phyloP scores from a whole-genome alignment of 2,888 invertebrate species.

The Melipona bicolor region DNA sequence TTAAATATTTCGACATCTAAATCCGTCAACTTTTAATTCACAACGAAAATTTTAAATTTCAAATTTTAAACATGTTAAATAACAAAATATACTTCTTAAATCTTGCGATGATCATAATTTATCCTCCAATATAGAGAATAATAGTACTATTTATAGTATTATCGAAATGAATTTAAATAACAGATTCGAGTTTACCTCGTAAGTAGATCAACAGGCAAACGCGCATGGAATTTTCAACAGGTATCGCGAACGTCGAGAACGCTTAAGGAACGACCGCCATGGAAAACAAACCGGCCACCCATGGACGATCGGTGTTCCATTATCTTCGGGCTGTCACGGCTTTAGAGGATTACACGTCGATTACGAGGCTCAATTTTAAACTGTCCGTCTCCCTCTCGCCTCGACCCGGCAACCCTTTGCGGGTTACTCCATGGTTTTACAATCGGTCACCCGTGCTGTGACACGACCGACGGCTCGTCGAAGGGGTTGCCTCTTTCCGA shows the following conservation, averaged over 20 bases:
- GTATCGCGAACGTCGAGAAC: conserved; percentile 6
- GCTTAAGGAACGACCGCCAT: conserved; percentile 44
- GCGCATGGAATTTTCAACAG: background rate
- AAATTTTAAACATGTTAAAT: too few species aligned
- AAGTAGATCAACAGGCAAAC: background rate
- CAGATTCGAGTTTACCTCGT: background rate
- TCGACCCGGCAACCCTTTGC: conserved; percentile 75
- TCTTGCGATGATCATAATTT: background rate
- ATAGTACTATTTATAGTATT: too few species aligned
- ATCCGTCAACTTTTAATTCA: background rate
- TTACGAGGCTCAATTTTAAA: conserved; percentile 84
- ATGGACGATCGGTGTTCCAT: conserved; percentile 61
- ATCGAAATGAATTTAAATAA: background rate
- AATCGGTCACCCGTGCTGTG: conserved; percentile 84
- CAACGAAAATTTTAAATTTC: too few species aligned
- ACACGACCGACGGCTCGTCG: conserved; percentile 81
- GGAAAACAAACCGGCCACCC: conserved; percentile 70
- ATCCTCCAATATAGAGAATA: background rate
- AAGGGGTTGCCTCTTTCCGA: conserved; percentile 81
- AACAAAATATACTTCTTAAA: too few species aligned
- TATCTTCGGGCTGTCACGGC: conserved; percentile 78
- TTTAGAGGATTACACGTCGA: conserved; percentile 84
- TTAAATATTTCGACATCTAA: background rate
- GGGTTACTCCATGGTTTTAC: conserved; percentile 84
- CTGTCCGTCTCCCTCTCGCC: conserved; percentile 65